Evolutionary conservation across 2,888 invertebrate species (phyloP).

Genomic region (Eupithecia subumbrata): DNA sequence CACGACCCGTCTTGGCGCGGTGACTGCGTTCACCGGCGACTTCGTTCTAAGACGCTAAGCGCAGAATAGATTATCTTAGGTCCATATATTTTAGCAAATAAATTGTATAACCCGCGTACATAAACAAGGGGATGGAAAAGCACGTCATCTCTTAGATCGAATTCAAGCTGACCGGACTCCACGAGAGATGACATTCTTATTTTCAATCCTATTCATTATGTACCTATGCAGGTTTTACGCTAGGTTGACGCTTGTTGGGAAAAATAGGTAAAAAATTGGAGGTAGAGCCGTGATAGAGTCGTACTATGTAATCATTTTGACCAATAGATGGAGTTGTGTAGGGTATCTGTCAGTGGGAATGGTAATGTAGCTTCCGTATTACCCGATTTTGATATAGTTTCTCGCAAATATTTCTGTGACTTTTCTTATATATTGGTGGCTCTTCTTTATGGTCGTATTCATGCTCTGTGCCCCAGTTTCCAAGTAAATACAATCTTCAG

Average conservation of each 20-base stretch:
- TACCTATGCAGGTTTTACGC: neutral
- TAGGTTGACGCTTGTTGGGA: neutral
- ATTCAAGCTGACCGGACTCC: neutral
- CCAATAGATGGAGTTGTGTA: neutral
- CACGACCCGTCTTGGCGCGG: slow-evolving; percentile 63
- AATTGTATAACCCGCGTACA: neutral
- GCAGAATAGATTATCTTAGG: neutral
- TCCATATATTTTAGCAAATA: neutral
- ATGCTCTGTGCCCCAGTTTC: no score
- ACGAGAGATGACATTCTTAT: neutral
- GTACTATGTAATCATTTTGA: neutral
- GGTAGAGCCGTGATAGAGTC: neutral
- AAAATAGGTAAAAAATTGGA: neutral
- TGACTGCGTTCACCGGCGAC: slow-evolving; percentile 47
- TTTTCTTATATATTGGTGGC: no score
- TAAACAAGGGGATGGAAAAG: neutral
- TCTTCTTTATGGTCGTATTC: no score
- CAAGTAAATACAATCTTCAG: no score
- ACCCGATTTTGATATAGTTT: no score
- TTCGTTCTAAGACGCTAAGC: neutral
- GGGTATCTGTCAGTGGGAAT: no score
- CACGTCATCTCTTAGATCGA: no score
- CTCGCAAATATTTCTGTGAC: no score
- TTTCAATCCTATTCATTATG: neutral
- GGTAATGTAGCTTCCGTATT: no score